These are phyloP conservation scores for Lobophora halterata DNA, from an alignment of 2,888 invertebrate genomes.

Conservation along the genomic window DNA sequence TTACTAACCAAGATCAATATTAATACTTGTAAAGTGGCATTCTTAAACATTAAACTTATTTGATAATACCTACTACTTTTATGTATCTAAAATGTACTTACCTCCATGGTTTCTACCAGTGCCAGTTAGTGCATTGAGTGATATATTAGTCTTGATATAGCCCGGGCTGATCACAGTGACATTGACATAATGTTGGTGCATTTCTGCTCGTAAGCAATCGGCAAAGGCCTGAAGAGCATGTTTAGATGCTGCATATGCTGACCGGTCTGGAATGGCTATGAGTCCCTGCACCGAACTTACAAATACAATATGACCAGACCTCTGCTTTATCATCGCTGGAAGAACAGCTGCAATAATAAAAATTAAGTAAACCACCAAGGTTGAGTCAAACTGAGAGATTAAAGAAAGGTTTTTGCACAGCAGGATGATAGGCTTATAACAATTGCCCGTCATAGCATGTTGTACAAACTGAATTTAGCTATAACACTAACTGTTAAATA, in stretches of 20 bases:
- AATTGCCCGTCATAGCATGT: too few species aligned
- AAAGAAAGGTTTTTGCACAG: too few species aligned
- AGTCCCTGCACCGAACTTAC: constrained; percentile 96
- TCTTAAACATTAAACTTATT: too few species aligned
- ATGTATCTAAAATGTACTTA: constrained; percentile 45
- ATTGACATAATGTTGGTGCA: constrained; percentile 86
- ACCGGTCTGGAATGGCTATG: constrained; percentile 93
- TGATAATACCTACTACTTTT: background rate
- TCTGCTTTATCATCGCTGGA: constrained; percentile 89
- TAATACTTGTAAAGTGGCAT: too few species aligned
- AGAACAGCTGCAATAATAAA: constrained; percentile 84
- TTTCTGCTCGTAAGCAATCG: constrained; percentile 94
- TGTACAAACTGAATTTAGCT: too few species aligned
- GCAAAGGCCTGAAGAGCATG: constrained; percentile 97
- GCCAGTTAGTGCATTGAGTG: constrained; percentile 93
- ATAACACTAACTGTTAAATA: too few species aligned
- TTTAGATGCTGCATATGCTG: constrained; percentile 95
- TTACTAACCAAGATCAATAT: too few species aligned
- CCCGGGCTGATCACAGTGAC: constrained; percentile 95
- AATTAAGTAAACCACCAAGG: constrained; percentile 1
- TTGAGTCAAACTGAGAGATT: too few species aligned
- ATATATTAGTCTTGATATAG: constrained; percentile 94
- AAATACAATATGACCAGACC: constrained; percentile 90
- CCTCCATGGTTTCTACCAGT: constrained; percentile 90
- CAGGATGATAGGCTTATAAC: too few species aligned